Evolutionary conservation across 2,888 invertebrate species (phyloP).

Genomic region (Neoscelio sp.): DNA sequence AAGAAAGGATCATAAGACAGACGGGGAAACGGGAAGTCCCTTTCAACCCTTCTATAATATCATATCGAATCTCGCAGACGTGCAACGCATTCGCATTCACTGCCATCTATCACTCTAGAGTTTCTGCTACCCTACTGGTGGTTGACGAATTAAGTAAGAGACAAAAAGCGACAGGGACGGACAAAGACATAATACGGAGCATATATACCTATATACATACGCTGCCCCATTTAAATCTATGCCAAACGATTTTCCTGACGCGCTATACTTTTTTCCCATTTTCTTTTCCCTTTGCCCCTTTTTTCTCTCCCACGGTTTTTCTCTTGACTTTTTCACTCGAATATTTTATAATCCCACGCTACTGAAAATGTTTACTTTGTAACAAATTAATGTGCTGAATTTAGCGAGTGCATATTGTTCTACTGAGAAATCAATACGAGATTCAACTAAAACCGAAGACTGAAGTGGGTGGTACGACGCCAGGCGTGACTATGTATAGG

Average conservation of each 20-base stretch:
- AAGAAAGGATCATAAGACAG: not conserved
- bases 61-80: constrained; percentile 64
- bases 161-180: constrained; percentile 54
- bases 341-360: not conserved
- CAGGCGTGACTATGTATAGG: constrained; percentile 32
- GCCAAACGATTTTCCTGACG: constrained; percentile 29
- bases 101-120: constrained; percentile 76
- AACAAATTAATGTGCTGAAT: constrained; percentile 29
- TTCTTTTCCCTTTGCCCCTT: constrained; percentile 15
- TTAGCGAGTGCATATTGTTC: constrained; percentile 25
- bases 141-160: constrained; percentile 49
- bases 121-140: constrained; percentile 48
- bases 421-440: constrained; percentile 44
- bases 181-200: constrained; percentile 29
- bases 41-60: constrained; percentile 67
- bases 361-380: constrained; percentile 17
- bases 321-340: constrained; percentile 3
- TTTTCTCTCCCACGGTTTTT: not conserved
- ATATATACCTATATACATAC: not conserved
- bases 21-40: constrained; percentile 21
- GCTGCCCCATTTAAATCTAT: constrained; percentile 45
- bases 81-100: constrained; percentile 73
- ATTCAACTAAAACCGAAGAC: constrained; percentile 40
- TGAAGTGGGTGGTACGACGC: constrained; percentile 14
- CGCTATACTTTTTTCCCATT: constrained; percentile 19